Evolutionary conservation across 2,888 invertebrate species (phyloP).

Genomic region (Theretra japonica): DNA sequence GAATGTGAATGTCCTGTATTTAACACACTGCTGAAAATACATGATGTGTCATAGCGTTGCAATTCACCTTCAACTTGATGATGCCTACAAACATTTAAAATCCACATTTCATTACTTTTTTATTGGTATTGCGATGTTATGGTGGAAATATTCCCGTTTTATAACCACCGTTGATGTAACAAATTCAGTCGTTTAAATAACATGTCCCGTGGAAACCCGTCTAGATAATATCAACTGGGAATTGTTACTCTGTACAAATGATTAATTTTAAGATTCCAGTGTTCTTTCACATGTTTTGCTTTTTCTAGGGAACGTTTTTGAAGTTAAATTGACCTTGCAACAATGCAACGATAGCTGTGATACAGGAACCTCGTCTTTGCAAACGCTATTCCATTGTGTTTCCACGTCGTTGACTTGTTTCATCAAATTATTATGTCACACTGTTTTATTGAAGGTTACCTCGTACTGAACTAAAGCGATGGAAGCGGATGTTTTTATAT

Average conservation of each 20-base stretch:
- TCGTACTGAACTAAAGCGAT: conserved; percentile 35
- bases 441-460: conserved; percentile 58
- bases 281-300: background rate
- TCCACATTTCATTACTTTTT: conserved; percentile 50
- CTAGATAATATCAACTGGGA: background rate
- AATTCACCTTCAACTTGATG: conserved; percentile 29
- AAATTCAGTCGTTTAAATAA: conserved; percentile 33
- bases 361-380: conserved; percentile 46
- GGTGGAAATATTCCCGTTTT: conserved; percentile 31
- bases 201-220: conserved; percentile 28
- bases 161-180: conserved; percentile 40
- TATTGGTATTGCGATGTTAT: conserved; percentile 37
- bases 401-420: conserved; percentile 68
- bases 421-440: conserved; percentile 69
- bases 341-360: conserved; percentile 44
- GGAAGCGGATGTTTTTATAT: background rate
- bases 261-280: background rate
- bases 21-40: conserved; percentile 47
- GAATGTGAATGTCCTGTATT: conserved; percentile 45
- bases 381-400: conserved; percentile 69
- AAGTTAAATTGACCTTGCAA: conserved; percentile 59
- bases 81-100: conserved; percentile 40
- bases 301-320: conserved; percentile 30
- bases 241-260: background rate
- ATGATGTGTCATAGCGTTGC: conserved; percentile 45